Base-by-base conservation (phyloP, 2,113 vertebrate species). In the Promerops cafer region DNA sequence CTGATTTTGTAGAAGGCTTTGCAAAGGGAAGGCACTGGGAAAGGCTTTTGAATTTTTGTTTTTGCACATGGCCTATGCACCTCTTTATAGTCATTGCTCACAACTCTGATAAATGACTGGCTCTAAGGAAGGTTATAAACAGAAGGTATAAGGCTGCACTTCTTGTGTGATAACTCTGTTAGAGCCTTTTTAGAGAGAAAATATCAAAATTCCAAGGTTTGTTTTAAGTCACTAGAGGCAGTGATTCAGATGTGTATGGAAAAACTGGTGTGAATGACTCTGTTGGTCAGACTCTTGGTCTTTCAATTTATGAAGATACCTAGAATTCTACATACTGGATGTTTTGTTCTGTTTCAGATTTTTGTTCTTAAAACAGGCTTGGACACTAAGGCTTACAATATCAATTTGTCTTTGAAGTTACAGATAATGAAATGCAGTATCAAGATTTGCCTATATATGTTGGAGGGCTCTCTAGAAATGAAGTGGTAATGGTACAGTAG, bases 31-130 rank as follows among this genome's bases (percentile, higher is more conserved):
- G 24, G 31, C 37, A 40, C 14, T 56, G 35, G 83, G 33, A 77
- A 59, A 22, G 16, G 19, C 26, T 57, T 79, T 56, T 23, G 24
- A 28, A 37, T 10, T 61, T 6, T 7, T 39, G 16, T n/a, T 37
- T 77, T 63, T 47, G 11, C 24, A 7, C 0, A 0, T 42, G 13
- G 37, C 12, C 20, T 13, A 1, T 33, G 17, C 39, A 69, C 9
- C 5, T 16, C 61, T 90, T 74, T 56, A 82, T 68, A 35, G 35
- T 54, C 30, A 22, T 37, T 76, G 37, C 49, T 81, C 19, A 19
- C 35, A 88, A 28, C 37, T 59, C 33, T 39, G 49, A 39, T 68
- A 47, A 86, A 54, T 75, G 3, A 12, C 16, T 82, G 40, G 1
- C 22, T 84, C 13, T 60, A 57, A 39, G n/a, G 4, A 15, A 54